Conservation (phyloP, 2,797 vertebrate genomes). For the Coregonus suidteri region DNA sequence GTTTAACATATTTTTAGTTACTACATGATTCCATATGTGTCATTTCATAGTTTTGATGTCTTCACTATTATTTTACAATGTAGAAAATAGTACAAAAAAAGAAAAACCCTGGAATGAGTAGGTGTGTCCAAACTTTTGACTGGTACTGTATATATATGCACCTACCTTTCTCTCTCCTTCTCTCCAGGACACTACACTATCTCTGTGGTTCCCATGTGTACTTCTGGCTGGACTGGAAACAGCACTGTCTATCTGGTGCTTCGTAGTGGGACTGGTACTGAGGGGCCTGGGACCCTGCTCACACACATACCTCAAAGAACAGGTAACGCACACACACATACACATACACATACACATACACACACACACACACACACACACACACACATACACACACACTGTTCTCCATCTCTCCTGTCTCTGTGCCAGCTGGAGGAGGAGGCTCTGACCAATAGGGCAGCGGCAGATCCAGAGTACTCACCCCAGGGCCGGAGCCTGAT, state of each 20-base stretch:
- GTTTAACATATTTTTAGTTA: too few species aligned
- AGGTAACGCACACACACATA: neutral
- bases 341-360: constrained; percentile 3
- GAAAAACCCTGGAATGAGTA: too few species aligned
- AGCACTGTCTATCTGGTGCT: constrained; percentile 85
- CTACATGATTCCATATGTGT: too few species aligned
- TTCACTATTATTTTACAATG: too few species aligned
- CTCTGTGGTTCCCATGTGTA: constrained; percentile 86
- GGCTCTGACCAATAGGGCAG: constrained; percentile 37
- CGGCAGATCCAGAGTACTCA: constrained; percentile 30
- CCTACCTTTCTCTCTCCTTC: neutral
- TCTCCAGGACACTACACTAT: constrained; percentile 88
- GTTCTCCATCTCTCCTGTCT: neutral
- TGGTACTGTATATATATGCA: too few species aligned
- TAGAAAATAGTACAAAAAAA: too few species aligned
- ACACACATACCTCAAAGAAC: constrained; percentile 54
- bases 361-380: too few species aligned
- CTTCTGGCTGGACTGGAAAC: constrained; percentile 78
- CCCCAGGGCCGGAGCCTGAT: constrained; percentile 68
- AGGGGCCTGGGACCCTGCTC: constrained; percentile 81
- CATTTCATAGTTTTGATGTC: too few species aligned
- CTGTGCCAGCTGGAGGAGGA: constrained; percentile 68
- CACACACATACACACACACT: neutral
- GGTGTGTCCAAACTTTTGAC: too few species aligned
- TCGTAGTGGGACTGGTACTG: constrained; percentile 81